These are phyloP conservation scores for Nomia melanderi DNA, from an alignment of 1,140 invertebrate genomes.

Conservation along the genomic window DNA sequence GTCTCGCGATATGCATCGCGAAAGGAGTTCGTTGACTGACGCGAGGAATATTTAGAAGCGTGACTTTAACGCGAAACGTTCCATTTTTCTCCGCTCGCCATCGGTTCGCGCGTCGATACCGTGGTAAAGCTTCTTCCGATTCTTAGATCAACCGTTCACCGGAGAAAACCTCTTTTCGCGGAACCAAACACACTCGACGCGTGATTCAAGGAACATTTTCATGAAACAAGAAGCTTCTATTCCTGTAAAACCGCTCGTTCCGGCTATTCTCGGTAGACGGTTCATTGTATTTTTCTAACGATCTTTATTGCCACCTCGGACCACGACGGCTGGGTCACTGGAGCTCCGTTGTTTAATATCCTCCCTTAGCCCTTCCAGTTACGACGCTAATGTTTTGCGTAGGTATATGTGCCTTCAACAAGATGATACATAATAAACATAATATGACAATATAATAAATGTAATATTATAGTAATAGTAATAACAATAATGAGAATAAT, in stretches of 20 bases:
- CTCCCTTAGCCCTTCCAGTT: no score
- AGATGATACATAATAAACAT: no score
- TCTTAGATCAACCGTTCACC: neutral
- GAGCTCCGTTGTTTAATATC: no score
- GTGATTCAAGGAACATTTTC: neutral
- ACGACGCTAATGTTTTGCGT: no score
- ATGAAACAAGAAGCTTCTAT: neutral
- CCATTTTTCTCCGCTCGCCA: neutral
- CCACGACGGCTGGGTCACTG: neutral
- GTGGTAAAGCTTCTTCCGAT: neutral
- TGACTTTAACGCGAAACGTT: neutral
- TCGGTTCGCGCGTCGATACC: neutral
- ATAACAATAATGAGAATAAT: no score
- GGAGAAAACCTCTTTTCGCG: neutral
- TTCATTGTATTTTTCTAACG: neutral
- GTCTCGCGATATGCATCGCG: constrained; percentile 5
- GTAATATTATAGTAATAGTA: no score
- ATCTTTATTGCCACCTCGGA: neutral
- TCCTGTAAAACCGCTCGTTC: neutral
- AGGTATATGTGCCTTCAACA: no score
- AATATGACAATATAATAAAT: no score
- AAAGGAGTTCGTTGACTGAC: constrained; percentile 34
- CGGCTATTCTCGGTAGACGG: neutral
- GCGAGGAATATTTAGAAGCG: constrained; percentile 21
- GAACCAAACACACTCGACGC: neutral